Evolutionary conservation across 2,888 invertebrate genomes (phyloP).

Genomic region (Eurytoma californica): DNA sequence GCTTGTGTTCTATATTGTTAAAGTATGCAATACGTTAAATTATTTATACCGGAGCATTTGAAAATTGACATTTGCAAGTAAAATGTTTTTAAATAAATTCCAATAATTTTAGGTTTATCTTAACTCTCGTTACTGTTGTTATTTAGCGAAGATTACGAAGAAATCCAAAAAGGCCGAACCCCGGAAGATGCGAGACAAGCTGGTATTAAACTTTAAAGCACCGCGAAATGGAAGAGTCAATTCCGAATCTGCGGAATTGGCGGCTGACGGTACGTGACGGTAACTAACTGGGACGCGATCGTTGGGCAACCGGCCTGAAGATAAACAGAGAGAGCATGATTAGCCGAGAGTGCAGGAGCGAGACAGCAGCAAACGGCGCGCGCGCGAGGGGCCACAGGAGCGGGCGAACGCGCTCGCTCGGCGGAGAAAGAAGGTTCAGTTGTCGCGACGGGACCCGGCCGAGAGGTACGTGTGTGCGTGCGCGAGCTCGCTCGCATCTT

Average conservation of each 20-base stretch:
- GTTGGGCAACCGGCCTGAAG: slow-evolving; percentile 1
- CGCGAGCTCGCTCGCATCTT: neutral
- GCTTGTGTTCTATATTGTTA: no score
- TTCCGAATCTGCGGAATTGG: neutral
- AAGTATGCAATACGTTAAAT: no score
- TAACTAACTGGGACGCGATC: slow-evolving; percentile 79
- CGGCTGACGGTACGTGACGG: slow-evolving; percentile 90
- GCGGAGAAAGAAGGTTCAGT: neutral
- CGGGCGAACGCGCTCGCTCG: neutral
- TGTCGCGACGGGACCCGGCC: slow-evolving; percentile 6
- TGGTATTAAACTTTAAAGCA: no score
- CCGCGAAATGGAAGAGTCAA: no score
- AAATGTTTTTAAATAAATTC: no score
- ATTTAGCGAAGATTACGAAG: no score
- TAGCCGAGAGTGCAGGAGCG: neutral
- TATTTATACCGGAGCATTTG: no score
- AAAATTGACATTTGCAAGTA: no score
- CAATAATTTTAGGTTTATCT: no score
- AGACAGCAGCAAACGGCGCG: neutral
- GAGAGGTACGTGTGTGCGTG: slow-evolving; percentile 4
- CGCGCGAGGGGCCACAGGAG: neutral
- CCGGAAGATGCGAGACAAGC: no score
- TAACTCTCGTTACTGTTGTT: no score
- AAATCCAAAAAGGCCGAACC: no score
- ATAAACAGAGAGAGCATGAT: slow-evolving; percentile 18